Conservation (phyloP, 2,113 vertebrate species). For the Casuarius casuarius region DNA sequence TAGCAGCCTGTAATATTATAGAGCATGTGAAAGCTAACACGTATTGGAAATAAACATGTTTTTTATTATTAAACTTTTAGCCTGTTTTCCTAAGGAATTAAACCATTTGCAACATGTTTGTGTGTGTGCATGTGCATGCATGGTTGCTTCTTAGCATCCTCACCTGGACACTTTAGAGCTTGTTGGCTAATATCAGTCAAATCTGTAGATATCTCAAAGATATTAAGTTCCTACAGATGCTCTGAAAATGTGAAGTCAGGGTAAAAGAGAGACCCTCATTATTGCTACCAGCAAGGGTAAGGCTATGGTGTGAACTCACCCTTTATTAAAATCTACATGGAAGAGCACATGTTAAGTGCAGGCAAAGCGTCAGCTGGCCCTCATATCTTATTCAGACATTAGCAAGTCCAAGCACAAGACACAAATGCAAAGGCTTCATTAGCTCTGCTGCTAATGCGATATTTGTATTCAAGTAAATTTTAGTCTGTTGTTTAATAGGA, state of each 20-base stretch:
- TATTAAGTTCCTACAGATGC: background rate
- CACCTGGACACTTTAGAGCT: background rate
- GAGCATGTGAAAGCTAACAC: background rate
- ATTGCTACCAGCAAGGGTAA: background rate
- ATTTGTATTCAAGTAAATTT: background rate
- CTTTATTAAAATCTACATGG: background rate
- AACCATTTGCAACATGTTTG: background rate
- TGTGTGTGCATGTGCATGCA: too few species aligned
- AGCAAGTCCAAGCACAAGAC: background rate
- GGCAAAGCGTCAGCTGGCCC: background rate
- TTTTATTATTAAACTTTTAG: slow-evolving; percentile 34
- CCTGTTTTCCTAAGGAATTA: background rate
- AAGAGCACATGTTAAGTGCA: background rate
- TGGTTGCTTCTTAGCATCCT: background rate
- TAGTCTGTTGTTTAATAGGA: background rate
- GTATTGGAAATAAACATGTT: background rate
- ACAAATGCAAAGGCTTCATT: background rate
- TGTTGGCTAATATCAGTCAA: background rate
- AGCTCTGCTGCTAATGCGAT: background rate
- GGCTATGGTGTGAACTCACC: rapidly evolving
- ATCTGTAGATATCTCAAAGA: background rate
- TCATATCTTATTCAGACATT: background rate
- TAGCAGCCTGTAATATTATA: background rate
- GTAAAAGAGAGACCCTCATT: background rate
- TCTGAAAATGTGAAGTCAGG: background rate